Conservation (phyloP, 2,888 invertebrate genomes). For the Hedychridium roseum region DNA sequence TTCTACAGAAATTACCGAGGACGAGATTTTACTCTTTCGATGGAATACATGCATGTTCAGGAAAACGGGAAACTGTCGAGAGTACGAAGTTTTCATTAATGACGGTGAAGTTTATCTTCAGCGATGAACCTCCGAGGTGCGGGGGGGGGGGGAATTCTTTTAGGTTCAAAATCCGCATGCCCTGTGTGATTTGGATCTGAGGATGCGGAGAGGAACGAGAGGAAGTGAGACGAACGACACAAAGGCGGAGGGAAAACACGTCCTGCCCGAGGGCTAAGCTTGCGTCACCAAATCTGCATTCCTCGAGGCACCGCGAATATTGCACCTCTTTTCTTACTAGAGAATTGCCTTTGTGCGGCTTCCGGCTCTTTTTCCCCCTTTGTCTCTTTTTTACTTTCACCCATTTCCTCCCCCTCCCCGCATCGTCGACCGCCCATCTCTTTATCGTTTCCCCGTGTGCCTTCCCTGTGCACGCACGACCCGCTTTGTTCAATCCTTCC, state of each 20-base stretch:
- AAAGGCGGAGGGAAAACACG: not conserved
- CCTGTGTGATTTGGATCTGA: not conserved
- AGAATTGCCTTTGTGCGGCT: slow-evolving; percentile 22
- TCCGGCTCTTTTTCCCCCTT: slow-evolving; percentile 3
- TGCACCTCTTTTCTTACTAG: slow-evolving; percentile 8
- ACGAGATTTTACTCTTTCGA: too few species aligned
- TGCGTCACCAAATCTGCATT: slow-evolving; percentile 2
- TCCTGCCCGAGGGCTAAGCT: not conserved
- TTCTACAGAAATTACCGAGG: too few species aligned
- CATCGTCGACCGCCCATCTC: too few species aligned
- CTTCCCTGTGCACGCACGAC: not conserved
- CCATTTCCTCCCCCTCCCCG: not conserved
- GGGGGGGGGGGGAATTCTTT: too few species aligned
- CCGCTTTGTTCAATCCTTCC: too few species aligned
- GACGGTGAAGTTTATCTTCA: too few species aligned
- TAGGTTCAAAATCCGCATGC: too few species aligned
- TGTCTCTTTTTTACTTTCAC: too few species aligned
- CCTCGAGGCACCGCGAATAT: slow-evolving; percentile 6
- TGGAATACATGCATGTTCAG: too few species aligned
- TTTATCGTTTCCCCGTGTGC: not conserved
- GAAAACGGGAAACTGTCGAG: too few species aligned
- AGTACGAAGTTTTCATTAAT: too few species aligned
- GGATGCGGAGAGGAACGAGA: not conserved
- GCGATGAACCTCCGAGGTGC: too few species aligned
- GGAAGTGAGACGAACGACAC: not conserved